Evolutionary conservation across 2,888 invertebrate species (phyloP).

Genomic region (Coecobrya sp.): DNA sequence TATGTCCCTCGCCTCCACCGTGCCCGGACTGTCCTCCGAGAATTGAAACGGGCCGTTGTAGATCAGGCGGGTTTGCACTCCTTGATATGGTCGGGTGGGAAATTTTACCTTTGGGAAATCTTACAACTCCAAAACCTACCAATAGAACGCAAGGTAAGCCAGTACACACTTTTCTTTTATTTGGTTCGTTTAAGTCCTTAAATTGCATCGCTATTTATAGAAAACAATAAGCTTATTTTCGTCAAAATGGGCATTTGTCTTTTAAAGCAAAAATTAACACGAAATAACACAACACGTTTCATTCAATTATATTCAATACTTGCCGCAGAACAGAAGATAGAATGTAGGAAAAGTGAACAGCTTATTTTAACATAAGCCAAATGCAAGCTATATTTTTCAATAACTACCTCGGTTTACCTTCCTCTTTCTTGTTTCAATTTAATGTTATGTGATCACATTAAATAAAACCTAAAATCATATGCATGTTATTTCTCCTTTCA

Average conservation of each 20-base stretch:
- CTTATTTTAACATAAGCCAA: neutral
- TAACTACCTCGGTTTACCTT: conserved; percentile 1
- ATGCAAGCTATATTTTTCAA: conserved; percentile 12
- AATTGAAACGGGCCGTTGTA: conserved; percentile 89
- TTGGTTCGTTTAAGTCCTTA: neutral
- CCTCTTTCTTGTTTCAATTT: neutral
- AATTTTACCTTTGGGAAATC: conserved; percentile 90
- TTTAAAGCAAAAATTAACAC: neutral
- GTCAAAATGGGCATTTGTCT: neutral
- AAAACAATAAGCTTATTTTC: too few relatives aligned
- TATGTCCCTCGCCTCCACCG: conserved; percentile 90
- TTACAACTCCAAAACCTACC: conserved; percentile 89
- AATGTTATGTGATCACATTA: neutral
- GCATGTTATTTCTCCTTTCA: neutral
- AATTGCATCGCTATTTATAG: neutral
- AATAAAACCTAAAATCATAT: neutral
- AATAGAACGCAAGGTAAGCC: conserved; percentile 88
- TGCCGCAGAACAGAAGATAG: too few relatives aligned
- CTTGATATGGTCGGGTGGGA: conserved; percentile 90
- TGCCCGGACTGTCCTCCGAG: conserved; percentile 90
- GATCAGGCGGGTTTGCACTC: conserved; percentile 89
- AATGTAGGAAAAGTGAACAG: neutral
- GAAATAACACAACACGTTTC: too few relatives aligned
- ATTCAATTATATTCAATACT: too few relatives aligned
- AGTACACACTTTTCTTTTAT: conserved; percentile 2